A percentile compares a stretch with the other conserved stretches of the same genome.
Evolutionary conservation across 2,797 vertebrate species (phyloP).

Genomic region (Siniperca scherzeri): DNA sequence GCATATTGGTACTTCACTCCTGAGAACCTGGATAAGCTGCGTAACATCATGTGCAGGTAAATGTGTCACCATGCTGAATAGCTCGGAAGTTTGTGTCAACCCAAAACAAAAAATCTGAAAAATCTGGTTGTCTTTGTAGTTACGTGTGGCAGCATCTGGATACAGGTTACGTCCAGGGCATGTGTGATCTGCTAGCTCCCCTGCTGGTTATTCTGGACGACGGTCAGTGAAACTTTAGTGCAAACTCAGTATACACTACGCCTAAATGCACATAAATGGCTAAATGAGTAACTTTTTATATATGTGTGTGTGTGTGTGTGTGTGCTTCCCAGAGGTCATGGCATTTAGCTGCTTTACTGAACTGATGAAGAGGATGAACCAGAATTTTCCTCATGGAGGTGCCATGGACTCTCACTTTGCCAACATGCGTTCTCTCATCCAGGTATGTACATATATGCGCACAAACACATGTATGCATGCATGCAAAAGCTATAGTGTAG

Average conservation of each 20-base stretch:
- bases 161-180: conserved; percentile 96
- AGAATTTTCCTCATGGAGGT: conserved; percentile 98
- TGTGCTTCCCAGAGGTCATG: conserved; percentile 89
- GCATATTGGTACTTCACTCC: conserved; percentile 98
- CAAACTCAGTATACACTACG: not conserved
- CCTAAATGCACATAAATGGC: conserved; percentile 5
- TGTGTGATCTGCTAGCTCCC: conserved; percentile 98
- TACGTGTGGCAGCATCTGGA: conserved; percentile 99
- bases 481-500: not conserved
- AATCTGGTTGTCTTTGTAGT: conserved; percentile 76
- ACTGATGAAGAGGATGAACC: conserved; percentile 99
- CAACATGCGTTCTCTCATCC: conserved; percentile 98
- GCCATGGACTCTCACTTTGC: conserved; percentile 99
- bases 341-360: conserved; percentile 98
- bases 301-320: not conserved
- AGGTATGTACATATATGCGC: conserved; percentile 82
- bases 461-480: not conserved
- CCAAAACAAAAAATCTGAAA: not conserved
- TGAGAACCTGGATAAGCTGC: conserved; percentile 95
- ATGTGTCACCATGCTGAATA: not conserved
- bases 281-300: not conserved
- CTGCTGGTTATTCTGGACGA: conserved; percentile 97
- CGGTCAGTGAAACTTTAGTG: conserved; percentile 82
- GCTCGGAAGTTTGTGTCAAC: conserved; percentile 2
- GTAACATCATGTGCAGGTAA: conserved; percentile 99